Base-by-base conservation (phyloP, 1,140 invertebrate genomes). In the Caenorhabditis inopinata region DNA sequence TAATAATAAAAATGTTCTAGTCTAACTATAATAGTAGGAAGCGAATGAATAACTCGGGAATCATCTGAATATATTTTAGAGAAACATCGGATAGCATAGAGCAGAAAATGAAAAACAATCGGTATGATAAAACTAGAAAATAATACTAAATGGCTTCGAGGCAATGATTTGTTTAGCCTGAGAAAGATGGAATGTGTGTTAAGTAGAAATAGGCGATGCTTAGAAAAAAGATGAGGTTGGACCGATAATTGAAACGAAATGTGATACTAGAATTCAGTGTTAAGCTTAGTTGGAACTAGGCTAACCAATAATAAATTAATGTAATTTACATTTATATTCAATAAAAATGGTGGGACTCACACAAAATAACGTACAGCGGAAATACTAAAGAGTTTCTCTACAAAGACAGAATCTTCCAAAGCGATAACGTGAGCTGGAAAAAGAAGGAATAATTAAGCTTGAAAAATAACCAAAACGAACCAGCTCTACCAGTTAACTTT, bases 401-500 rank as follows among this genome's bases (percentile, higher is more conserved):
- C 29, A 25, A 75, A 48, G 1, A 48, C 35, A 1, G 46, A 48
- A 47, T 79, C 78, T 53, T 79, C 78, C 11, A 79, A 21, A 6
- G 78, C 51, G 16, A 58, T 45, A 16, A 79, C 38, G 21, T 79
- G 78, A 38, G 78, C 78, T 79, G 58, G 25, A 79, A 73, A 47
- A 47, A 18, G 46, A 47, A n/a, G n/a, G n/a, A n/a, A n/a, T n/a
- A n/a, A n/a, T n/a, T n/a, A n/a, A n/a, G n/a, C n/a, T n/a, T n/a
- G n/a, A 32, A 74, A 74, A 46, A 46, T 38, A n/a, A 74, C 14
- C 14, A 74, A 5, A 0, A 29, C 35, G 5, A 1, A 79, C 78
- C 78, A 25, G 78, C 78, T 53, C 78, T 79, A 29, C 78, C 78
- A 32, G 78, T 79, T 14, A 79, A 12, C 25, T 62, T 46, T 12